Conservation (phyloP, 1,140 invertebrate species). For the Dufourea novaeangliae region DNA sequence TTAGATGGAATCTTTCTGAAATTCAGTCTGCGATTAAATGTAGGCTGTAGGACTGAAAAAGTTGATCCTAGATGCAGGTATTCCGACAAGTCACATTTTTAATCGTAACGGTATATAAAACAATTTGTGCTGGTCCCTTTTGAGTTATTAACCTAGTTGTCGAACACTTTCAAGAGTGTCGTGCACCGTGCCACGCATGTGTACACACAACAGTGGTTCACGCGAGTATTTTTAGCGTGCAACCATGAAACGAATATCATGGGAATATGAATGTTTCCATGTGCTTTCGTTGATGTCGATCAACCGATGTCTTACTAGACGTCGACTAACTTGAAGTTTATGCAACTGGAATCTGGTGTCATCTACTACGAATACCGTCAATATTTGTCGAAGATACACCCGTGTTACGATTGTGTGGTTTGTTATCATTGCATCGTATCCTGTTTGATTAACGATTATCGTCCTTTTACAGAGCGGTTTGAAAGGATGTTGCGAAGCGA, state of each 20-base stretch:
- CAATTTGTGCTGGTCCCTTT: no score
- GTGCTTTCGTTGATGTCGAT: no score
- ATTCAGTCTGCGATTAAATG: neutral
- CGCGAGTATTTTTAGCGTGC: constrained; percentile 1
- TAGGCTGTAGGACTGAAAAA: neutral
- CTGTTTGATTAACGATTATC: constrained; percentile 28
- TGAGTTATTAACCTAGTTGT: neutral
- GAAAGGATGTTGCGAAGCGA: constrained; percentile 73
- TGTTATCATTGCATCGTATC: constrained; percentile 36
- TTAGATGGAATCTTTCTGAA: neutral
- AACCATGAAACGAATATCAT: neutral
- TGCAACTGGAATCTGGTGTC: neutral
- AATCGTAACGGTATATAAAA: neutral
- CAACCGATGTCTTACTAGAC: no score
- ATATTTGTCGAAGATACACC: neutral
- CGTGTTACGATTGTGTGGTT: neutral
- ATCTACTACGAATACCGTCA: neutral
- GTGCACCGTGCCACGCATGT: neutral
- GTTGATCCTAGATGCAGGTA: neutral
- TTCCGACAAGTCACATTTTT: neutral
- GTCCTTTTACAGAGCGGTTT: constrained; percentile 72
- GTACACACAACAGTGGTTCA: neutral
- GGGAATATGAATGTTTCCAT: neutral
- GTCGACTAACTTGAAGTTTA: no score
- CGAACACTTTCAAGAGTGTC: constrained; percentile 4